Conservation (phyloP, 2,113 vertebrate genomes). For the Nerophis lumbriciformis region DNA sequence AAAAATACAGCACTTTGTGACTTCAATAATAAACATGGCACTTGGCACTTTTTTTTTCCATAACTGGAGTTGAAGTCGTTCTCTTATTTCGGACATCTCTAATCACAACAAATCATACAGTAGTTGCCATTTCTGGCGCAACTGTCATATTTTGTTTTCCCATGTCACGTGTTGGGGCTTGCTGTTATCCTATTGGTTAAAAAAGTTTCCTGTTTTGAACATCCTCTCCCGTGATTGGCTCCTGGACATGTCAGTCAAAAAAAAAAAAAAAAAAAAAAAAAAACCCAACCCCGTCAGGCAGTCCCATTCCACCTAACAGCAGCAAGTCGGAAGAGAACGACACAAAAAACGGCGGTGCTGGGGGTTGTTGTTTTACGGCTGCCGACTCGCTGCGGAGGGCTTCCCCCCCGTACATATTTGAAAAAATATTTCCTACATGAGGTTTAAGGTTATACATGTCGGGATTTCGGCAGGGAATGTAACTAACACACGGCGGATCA, state of each 20-base stretch:
- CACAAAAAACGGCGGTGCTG: constrained; percentile 22
- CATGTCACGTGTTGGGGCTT: constrained; percentile 39
- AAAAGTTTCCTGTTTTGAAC: constrained; percentile 39
- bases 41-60: too few species aligned
- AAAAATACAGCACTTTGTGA: too few species aligned
- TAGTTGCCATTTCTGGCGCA: constrained; percentile 18
- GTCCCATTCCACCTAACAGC: constrained; percentile 18
- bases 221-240: constrained; percentile 35
- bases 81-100: too few species aligned
- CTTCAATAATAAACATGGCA: too few species aligned
- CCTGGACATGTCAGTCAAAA: constrained; percentile 18
- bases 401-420: constrained; percentile 1
- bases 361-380: constrained; percentile 35
- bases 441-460: background rate
- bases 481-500: background rate
- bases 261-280: background rate
- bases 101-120: too few species aligned
- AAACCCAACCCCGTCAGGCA: constrained; percentile 44
- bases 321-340: constrained; percentile 3
- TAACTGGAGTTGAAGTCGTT: too few species aligned
- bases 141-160: constrained; percentile 44
- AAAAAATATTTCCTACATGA: background rate
- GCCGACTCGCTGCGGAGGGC: constrained; percentile 8
- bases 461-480: background rate
- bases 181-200: constrained; percentile 30